phyloP scores from a whole-genome alignment of 2,888 invertebrate species.

The Plebejus argus region DNA sequence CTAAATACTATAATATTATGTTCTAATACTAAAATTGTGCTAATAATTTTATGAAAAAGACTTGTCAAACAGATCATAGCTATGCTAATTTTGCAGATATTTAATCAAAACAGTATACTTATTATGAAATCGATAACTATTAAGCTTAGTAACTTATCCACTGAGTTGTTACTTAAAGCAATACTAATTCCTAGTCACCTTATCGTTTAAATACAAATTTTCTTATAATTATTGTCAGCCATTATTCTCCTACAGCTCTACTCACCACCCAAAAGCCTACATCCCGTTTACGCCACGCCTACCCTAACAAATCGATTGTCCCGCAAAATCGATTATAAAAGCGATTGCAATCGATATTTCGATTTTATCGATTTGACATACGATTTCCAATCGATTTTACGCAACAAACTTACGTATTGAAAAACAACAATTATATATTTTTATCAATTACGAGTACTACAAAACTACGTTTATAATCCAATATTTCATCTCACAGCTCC shows the following conservation, averaged over 20 bases:
- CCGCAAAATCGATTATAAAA: constrained; percentile 22
- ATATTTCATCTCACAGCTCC: constrained; percentile 73
- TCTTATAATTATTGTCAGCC: constrained; percentile 61
- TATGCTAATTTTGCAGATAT: constrained; percentile 18
- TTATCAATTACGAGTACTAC: constrained; percentile 39
- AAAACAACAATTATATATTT: constrained; percentile 30
- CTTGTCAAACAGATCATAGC: constrained; percentile 3
- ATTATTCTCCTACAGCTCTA: constrained; percentile 74
- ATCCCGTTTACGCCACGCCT: constrained; percentile 33
- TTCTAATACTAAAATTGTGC: too few relatives aligned
- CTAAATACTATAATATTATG: not conserved
- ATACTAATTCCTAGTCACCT: constrained; percentile 14
- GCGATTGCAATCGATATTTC: not conserved
- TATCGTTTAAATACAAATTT: constrained; percentile 38
- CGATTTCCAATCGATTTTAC: constrained; percentile 4
- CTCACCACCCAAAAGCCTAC: constrained; percentile 53
- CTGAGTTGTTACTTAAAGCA: not conserved
- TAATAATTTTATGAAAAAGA: constrained; percentile 8
- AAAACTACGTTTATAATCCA: constrained; percentile 46
- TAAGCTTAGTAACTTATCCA: constrained; percentile 2
- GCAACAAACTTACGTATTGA: constrained; percentile 25
- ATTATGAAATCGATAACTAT: not conserved
- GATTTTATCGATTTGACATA: not conserved
- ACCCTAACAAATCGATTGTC: constrained; percentile 29
- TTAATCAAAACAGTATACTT: not conserved